phyloP scores from a whole-genome alignment of 1,140 invertebrate genomes.

The Helicoverpa zea region DNA sequence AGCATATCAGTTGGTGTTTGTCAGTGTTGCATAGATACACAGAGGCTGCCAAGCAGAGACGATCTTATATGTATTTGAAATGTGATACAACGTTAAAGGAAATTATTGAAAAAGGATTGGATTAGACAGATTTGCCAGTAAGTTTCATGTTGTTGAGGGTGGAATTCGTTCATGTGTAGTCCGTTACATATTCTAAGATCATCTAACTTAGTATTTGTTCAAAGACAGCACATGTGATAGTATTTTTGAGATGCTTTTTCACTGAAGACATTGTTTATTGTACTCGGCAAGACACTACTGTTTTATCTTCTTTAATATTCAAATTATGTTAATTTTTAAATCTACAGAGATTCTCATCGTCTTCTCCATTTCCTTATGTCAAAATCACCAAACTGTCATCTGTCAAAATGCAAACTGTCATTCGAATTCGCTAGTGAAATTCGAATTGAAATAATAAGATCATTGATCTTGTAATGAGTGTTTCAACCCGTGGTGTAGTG shows the following conservation, averaged over 20 bases:
- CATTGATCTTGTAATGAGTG: conserved; percentile 41
- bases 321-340: too few relatives aligned
- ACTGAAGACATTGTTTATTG: too few relatives aligned
- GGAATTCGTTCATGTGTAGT: too few relatives aligned
- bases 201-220: too few relatives aligned
- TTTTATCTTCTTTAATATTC: too few relatives aligned
- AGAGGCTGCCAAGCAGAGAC: conserved; percentile 18
- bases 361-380: background rate
- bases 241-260: too few relatives aligned
- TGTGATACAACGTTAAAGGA: conserved; percentile 4
- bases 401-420: conserved; percentile 10
- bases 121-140: background rate
- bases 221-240: too few relatives aligned
- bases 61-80: conserved; percentile 2
- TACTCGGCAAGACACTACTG: too few relatives aligned
- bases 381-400: background rate
- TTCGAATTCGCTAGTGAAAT: conserved; percentile 10
- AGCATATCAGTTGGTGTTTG: conserved; percentile 26
- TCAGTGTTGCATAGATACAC: conserved; percentile 21
- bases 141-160: background rate
- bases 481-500: conserved; percentile 13
- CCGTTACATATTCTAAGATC: too few relatives aligned
- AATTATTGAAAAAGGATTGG: background rate
- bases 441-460: conserved; percentile 34
- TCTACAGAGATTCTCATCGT: too few relatives aligned